A percentile compares a stretch with the other conserved stretches of the same genome.
Conservation (phyloP, 2,888 invertebrate genomes). For the Nowickia ferox region DNA sequence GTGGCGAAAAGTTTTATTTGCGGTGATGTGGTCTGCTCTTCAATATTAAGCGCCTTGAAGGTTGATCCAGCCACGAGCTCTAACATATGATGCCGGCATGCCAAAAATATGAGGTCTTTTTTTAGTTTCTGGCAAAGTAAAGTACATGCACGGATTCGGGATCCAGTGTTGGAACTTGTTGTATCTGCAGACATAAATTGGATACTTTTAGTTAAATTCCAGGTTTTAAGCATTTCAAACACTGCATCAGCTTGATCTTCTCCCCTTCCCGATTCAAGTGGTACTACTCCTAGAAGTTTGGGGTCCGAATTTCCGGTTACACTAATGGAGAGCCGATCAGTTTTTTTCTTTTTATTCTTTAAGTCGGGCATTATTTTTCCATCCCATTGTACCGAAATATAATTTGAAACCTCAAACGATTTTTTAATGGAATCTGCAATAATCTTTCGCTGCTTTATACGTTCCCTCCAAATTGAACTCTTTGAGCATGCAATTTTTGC, state of each 20-base stretch:
- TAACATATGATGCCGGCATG: slow-evolving; percentile 41
- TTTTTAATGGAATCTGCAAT: background rate
- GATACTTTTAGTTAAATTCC: slow-evolving; percentile 15
- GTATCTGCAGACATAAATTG: slow-evolving; percentile 14
- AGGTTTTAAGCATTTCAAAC: slow-evolving; percentile 22
- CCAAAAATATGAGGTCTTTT: slow-evolving; percentile 38
- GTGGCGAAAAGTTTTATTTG: slow-evolving; percentile 35
- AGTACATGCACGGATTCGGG: slow-evolving; percentile 2
- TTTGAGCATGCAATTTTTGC: slow-evolving; percentile 1
- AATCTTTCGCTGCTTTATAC: slow-evolving; percentile 5
- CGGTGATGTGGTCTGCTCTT: slow-evolving; percentile 36
- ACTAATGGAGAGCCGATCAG: slow-evolving; percentile 13
- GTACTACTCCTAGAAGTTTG: slow-evolving; percentile 30
- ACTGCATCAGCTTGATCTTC: slow-evolving; percentile 25
- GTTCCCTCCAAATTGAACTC: slow-evolving; percentile 2
- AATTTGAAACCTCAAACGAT: background rate
- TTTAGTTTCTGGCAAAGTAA: slow-evolving; percentile 26
- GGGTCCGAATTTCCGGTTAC: slow-evolving; percentile 21
- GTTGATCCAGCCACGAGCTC: slow-evolving; percentile 33
- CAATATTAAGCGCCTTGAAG: slow-evolving; percentile 37
- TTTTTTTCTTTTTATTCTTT: slow-evolving; percentile 29
- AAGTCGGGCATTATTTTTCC: slow-evolving; percentile 24
- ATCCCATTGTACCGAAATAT: background rate
- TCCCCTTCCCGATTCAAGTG: slow-evolving; percentile 14
- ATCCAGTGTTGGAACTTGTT: slow-evolving; percentile 10